Conservation (phyloP, 2,797 vertebrate genomes). For the Salmo trutta region DNA sequence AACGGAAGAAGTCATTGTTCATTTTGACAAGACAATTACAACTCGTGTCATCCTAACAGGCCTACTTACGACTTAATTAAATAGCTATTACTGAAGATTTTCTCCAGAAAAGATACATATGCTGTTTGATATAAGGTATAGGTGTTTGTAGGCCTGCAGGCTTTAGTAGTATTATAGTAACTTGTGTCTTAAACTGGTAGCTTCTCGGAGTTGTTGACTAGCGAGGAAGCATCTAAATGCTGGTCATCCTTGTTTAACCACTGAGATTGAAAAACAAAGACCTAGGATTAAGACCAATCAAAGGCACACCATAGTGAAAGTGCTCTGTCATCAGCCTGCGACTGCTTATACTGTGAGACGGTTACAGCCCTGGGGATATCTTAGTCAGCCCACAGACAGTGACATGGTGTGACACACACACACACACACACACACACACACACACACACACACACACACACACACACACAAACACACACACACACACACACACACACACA, state of each 20-base stretch:
- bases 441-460: constrained; percentile 21
- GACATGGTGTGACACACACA: constrained; percentile 27
- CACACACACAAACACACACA: constrained; percentile 19
- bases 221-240: not conserved
- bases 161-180: not conserved
- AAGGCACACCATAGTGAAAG: too few species aligned
- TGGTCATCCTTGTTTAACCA: not conserved
- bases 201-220: not conserved
- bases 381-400: constrained; percentile 55
- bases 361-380: not conserved
- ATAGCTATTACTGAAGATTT: constrained; percentile 4
- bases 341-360: not conserved
- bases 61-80: not conserved
- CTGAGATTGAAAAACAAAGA: not conserved
- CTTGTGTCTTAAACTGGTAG: not conserved
- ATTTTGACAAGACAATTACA: constrained; percentile 24
- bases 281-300: too few species aligned
- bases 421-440: constrained; percentile 6
- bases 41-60: not conserved
- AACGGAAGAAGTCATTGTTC: constrained; percentile 55
- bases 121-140: constrained; percentile 18
- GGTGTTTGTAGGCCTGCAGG: constrained; percentile 10
- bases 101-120: not conserved
- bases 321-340: not conserved
- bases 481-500: constrained; percentile 19